Conservation (phyloP, 2,797 vertebrate species). For the Clarias platycephalus region DNA sequence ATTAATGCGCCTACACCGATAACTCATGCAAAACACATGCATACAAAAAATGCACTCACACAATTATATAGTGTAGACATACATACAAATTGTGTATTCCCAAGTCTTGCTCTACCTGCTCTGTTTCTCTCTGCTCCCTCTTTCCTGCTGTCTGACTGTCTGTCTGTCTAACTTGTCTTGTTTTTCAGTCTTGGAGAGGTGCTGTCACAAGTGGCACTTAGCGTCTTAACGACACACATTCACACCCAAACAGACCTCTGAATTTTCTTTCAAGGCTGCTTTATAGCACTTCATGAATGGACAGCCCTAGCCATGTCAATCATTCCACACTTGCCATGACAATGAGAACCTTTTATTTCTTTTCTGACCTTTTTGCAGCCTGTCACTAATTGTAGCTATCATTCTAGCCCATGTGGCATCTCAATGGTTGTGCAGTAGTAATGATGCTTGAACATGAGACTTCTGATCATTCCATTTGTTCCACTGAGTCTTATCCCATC, state of each 20-base stretch:
- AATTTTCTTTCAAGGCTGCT: conserved; percentile 21
- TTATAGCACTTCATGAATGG: conserved; percentile 51
- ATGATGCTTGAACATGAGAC: conserved; percentile 65
- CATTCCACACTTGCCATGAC: conserved; percentile 56
- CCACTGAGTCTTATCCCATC: conserved; percentile 53
- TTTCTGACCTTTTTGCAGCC: conserved; percentile 53
- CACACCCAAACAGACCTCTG: conserved; percentile 38
- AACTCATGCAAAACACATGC: conserved; percentile 44
- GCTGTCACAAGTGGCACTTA: conserved; percentile 65
- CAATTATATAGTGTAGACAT: conserved; percentile 58
- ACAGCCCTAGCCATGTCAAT: conserved; percentile 37
- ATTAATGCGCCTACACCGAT: conserved; percentile 41
- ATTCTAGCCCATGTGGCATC: conserved; percentile 68
- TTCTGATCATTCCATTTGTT: conserved; percentile 74
- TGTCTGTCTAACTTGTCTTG: conserved; percentile 58
- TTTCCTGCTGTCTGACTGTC: conserved; percentile 54
- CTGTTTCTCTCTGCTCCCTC: conserved; percentile 55
- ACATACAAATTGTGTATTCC: conserved; percentile 46
- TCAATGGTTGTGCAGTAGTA: conserved; percentile 61
- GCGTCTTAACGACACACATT: conserved; percentile 62
- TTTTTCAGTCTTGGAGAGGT: conserved; percentile 52
- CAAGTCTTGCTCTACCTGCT: conserved; percentile 45
- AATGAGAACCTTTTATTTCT: conserved; percentile 44
- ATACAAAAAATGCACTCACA: conserved; percentile 35
- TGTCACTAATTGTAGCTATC: conserved; percentile 58